Evolutionary conservation across 2,888 invertebrate species (phyloP).

Genomic region (Graphium colonna): DNA sequence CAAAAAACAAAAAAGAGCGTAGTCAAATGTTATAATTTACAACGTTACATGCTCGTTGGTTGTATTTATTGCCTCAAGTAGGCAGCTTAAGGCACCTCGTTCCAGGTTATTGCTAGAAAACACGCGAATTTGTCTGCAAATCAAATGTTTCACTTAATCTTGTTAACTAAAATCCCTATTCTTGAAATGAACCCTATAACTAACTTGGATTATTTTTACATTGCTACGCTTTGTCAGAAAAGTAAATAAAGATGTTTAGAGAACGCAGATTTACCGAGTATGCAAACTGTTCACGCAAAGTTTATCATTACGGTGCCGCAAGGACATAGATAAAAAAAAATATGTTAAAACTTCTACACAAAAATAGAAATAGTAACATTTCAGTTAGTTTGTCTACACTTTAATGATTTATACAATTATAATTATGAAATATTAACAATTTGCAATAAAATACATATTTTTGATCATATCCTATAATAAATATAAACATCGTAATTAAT

Average conservation of each 20-base stretch:
- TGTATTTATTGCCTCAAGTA: slow-evolving; percentile 18
- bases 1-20: background rate
- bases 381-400: too few species aligned
- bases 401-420: too few species aligned
- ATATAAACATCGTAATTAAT: too few species aligned
- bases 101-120: slow-evolving; percentile 6
- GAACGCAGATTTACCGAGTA: too few species aligned
- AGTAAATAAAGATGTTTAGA: background rate
- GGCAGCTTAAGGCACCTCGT: slow-evolving; percentile 16
- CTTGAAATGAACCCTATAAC: background rate
- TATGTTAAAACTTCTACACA: too few species aligned
- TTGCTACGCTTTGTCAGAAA: background rate
- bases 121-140: slow-evolving; percentile 19
- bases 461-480: too few species aligned
- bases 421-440: too few species aligned
- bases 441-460: too few species aligned
- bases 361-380: too few species aligned
- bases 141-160: slow-evolving; percentile 7
- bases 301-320: too few species aligned
- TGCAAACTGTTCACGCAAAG: too few species aligned
- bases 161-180: background rate
- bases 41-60: slow-evolving; percentile 13
- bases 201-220: background rate
- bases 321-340: too few species aligned
- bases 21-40: slow-evolving; percentile 9